Conservation (phyloP, 2,888 invertebrate species). For the Hoplodrina blanda region DNA sequence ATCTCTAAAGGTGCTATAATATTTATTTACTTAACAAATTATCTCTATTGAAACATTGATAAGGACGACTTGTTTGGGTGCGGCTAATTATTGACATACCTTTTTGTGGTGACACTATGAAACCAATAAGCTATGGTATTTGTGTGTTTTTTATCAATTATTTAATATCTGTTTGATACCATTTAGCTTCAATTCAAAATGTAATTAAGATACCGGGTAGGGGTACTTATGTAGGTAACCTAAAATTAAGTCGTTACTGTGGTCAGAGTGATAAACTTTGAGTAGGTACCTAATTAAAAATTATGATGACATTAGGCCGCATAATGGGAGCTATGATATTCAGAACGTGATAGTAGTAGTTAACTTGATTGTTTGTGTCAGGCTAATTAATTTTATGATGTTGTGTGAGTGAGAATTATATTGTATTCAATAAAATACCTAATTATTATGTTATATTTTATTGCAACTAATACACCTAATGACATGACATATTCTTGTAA, state of each 20-base stretch:
- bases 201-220: constrained; percentile 30
- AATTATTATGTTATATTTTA: constrained; percentile 11
- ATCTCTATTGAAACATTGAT: constrained; percentile 57
- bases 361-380: constrained; percentile 38
- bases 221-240: constrained; percentile 21
- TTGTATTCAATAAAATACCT: constrained; percentile 28
- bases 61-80: constrained; percentile 55
- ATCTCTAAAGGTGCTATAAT: constrained; percentile 16
- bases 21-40: constrained; percentile 45
- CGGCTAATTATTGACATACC: constrained; percentile 56
- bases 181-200: constrained; percentile 8
- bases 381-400: constrained; percentile 32
- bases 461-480: constrained; percentile 12
- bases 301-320: constrained; percentile 44
- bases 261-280: constrained; percentile 45
- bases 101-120: constrained; percentile 38
- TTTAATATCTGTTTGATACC: background rate
- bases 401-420: constrained; percentile 21
- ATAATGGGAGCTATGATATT: constrained; percentile 32
- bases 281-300: constrained; percentile 47
- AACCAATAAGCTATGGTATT: constrained; percentile 8
- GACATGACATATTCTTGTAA: constrained; percentile 16
- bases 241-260: constrained; percentile 30
- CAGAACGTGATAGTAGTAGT: constrained; percentile 24
- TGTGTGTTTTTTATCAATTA: constrained; percentile 5